A percentile compares a stretch with the other conserved stretches of the same genome.
These are phyloP conservation scores for Whitmania pigra DNA, from an alignment of 1,140 invertebrate genomes.

Conservation along the genomic window DNA sequence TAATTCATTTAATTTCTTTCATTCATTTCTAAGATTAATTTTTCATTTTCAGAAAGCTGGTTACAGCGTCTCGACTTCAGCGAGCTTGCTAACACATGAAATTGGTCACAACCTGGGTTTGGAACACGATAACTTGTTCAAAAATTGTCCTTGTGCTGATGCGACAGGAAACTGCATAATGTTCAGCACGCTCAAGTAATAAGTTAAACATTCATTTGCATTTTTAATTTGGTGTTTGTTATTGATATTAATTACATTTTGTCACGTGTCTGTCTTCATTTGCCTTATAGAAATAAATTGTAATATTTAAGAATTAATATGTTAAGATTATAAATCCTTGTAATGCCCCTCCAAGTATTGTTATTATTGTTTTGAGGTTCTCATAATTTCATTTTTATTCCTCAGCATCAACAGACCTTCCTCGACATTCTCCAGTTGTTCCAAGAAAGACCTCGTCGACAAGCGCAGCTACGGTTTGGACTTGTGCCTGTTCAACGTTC, in stretches of 20 bases:
- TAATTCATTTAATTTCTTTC: too few relatives aligned
- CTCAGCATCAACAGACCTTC: not conserved
- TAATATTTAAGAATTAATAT: too few relatives aligned
- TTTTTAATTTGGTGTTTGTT: too few relatives aligned
- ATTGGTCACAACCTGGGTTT: slow-evolving; percentile 34
- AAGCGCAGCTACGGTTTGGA: not conserved
- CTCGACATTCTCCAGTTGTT: not conserved
- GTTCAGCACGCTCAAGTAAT: not conserved
- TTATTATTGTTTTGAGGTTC: not conserved
- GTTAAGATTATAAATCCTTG: too few relatives aligned
- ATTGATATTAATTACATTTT: too few relatives aligned
- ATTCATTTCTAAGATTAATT: too few relatives aligned
- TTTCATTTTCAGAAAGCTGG: too few relatives aligned
- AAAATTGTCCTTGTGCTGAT: not conserved
- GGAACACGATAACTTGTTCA: slow-evolving; percentile 30
- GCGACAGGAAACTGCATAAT: not conserved
- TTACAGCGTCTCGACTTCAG: slow-evolving; percentile 11
- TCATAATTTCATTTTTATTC: slow-evolving; percentile 1
- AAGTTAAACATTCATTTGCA: too few relatives aligned
- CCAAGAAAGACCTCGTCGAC: not conserved
- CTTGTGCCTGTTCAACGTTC: slow-evolving; percentile 2
- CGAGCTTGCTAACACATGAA: slow-evolving; percentile 30
- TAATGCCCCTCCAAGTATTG: too few relatives aligned
- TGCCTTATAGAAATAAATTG: too few relatives aligned
- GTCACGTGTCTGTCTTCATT: too few relatives aligned